Evolutionary conservation across 2,888 invertebrate genomes (phyloP).

Genomic region (Phaedon cochleariae): DNA sequence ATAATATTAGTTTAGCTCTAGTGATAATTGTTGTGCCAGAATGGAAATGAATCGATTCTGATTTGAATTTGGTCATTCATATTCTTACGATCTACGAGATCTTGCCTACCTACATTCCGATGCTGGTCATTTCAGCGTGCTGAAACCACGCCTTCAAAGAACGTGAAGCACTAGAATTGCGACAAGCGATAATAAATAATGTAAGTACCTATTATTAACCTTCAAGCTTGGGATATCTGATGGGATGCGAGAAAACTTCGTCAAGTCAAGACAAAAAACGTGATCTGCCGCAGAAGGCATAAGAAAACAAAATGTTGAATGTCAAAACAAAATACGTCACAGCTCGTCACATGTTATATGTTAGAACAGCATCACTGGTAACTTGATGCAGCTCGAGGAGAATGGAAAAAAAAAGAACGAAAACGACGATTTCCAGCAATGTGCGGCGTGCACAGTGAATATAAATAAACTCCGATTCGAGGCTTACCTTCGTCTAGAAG

Average conservation of each 20-base stretch:
- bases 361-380: constrained; percentile 20
- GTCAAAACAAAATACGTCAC: constrained; percentile 47
- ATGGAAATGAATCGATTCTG: no score
- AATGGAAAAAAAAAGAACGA: constrained; percentile 17
- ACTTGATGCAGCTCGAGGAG: constrained; percentile 32
- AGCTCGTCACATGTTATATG: constrained; percentile 54
- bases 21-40: no score
- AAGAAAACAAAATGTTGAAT: constrained; percentile 26
- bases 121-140: constrained; percentile 47
- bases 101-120: constrained; percentile 51
- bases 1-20: no score
- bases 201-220: constrained; percentile 18
- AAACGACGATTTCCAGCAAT: constrained; percentile 19
- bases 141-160: constrained; percentile 52
- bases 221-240: not conserved
- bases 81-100: no score
- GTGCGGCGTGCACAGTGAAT: constrained; percentile 15
- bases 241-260: not conserved
- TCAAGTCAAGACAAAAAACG: not conserved
- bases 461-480: constrained; percentile 6
- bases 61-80: no score
- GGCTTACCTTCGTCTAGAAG: constrained; percentile 96
- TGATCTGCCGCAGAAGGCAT: not conserved
- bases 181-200: no score
- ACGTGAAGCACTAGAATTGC: constrained; percentile 33